Conservation (phyloP, 2,113 vertebrate species). For the Rhabdomys dilectus region DNA sequence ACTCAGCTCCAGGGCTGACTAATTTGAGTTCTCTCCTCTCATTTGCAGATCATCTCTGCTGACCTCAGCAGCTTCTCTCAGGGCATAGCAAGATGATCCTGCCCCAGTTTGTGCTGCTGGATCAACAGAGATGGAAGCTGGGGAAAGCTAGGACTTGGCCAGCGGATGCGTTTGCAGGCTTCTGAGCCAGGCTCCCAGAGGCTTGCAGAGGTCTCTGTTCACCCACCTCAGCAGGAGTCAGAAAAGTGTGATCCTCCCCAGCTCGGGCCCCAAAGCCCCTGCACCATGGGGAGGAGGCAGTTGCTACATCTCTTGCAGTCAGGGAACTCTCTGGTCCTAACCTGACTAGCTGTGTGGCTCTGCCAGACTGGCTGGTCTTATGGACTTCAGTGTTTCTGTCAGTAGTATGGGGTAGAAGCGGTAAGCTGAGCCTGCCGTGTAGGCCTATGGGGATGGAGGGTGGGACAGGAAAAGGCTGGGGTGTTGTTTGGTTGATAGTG, state of each 20-base stretch:
- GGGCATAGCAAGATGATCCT: background rate
- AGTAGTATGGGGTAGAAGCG: background rate
- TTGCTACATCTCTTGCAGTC: background rate
- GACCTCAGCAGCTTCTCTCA: slow-evolving; percentile 58
- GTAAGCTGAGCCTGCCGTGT: background rate
- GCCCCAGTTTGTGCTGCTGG: slow-evolving; percentile 39
- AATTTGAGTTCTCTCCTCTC: background rate
- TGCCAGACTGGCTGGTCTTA: background rate
- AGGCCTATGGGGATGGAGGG: background rate
- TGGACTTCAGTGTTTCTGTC: background rate
- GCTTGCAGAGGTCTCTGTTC: background rate
- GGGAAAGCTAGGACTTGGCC: background rate
- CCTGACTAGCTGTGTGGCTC: background rate
- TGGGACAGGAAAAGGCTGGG: background rate
- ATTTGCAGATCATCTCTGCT: background rate
- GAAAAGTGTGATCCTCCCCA: background rate
- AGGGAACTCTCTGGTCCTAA: background rate
- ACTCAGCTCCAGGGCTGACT: background rate
- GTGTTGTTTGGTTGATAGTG: background rate
- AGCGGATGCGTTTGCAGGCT: background rate
- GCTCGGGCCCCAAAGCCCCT: too few species aligned
- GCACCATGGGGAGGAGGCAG: background rate
- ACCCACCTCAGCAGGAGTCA: background rate
- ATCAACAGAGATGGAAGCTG: slow-evolving; percentile 45
- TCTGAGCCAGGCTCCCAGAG: background rate